These are phyloP conservation scores for Whitmania pigra DNA, from an alignment of 1,140 invertebrate species.

Conservation along the genomic window DNA sequence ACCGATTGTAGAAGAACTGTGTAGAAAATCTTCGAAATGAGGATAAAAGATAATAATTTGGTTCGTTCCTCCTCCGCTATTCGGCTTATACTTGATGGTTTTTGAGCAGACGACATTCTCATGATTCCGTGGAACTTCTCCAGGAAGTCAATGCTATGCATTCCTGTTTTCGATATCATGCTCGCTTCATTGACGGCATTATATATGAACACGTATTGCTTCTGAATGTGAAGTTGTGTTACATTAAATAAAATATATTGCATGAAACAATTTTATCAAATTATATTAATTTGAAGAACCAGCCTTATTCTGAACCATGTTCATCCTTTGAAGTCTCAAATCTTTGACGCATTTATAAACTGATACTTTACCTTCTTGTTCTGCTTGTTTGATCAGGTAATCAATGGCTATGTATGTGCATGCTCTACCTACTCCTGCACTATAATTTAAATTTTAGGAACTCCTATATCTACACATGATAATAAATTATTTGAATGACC, in stretches of 20 bases:
- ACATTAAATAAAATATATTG: background rate
- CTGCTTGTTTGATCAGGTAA: constrained; percentile 30
- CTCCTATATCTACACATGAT: too few relatives aligned
- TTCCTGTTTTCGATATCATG: background rate
- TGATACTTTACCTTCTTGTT: constrained; percentile 26
- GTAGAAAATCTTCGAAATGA: too few relatives aligned
- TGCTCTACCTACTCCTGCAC: constrained; percentile 38
- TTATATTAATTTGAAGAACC: background rate
- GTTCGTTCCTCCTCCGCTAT: too few relatives aligned
- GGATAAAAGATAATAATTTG: too few relatives aligned
- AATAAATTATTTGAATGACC: too few relatives aligned
- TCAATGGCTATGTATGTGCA: constrained; percentile 40
- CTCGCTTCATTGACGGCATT: background rate
- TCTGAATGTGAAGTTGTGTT: background rate
- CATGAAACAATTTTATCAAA: background rate
- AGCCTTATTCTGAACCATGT: constrained; percentile 32
- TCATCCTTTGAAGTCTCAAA: constrained; percentile 28
- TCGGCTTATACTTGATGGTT: too few relatives aligned
- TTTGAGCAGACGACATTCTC: too few relatives aligned
- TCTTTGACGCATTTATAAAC: constrained; percentile 29
- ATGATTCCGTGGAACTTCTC: too few relatives aligned
- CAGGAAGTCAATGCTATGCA: background rate
- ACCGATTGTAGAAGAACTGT: too few relatives aligned
- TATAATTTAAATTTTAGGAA: constrained; percentile 20
- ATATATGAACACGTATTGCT: constrained; percentile 10